Conservation (phyloP, 2,888 invertebrate genomes). For the Polymixis flavicincta region DNA sequence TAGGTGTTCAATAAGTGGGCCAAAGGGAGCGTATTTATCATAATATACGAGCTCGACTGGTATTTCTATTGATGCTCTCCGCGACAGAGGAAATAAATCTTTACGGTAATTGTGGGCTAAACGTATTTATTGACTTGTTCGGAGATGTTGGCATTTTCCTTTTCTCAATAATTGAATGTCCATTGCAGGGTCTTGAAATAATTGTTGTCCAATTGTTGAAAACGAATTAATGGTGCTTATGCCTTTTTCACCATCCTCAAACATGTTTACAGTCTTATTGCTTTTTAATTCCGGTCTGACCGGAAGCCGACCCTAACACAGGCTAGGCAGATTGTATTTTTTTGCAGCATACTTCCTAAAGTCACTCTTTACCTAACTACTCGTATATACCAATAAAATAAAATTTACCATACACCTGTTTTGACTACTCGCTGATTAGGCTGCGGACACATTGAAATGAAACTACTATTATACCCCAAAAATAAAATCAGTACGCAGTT, state of each 20-base stretch:
- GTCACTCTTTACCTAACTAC: not conserved
- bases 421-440: conserved; percentile 7
- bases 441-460: conserved; percentile 15
- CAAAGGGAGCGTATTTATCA: conserved; percentile 56
- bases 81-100: conserved; percentile 51
- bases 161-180: not conserved
- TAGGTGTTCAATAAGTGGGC: conserved; percentile 53
- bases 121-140: conserved; percentile 39
- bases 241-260: too few species aligned
- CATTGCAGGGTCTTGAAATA: too few species aligned
- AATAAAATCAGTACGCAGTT: not conserved
- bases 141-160: not conserved
- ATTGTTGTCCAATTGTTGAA: not conserved
- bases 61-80: conserved; percentile 51
- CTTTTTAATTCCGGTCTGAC: not conserved
- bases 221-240: not conserved
- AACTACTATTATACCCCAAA: not conserved
- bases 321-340: too few species aligned
- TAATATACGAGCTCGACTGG: conserved; percentile 51
- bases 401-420: conserved; percentile 14
- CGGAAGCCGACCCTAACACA: too few species aligned
- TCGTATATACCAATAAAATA: conserved; percentile 20
- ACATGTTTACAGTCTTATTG: not conserved
- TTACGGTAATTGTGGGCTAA: conserved; percentile 48
- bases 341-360: not conserved